These are phyloP conservation scores for Melolontha melolontha DNA, from an alignment of 2,888 invertebrate species.

Conservation along the genomic window DNA sequence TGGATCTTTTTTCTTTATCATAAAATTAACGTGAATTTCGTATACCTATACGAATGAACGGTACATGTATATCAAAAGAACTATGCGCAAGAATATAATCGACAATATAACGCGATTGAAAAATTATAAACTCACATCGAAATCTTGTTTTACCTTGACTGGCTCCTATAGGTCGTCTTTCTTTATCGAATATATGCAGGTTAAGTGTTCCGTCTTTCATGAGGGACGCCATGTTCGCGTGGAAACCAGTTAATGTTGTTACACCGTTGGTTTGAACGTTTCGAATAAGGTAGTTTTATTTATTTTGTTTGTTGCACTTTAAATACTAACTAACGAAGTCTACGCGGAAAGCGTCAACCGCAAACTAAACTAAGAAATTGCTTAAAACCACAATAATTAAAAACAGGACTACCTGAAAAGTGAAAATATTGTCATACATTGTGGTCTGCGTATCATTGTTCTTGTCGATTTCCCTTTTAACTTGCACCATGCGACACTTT, in stretches of 20 bases:
- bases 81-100: neutral
- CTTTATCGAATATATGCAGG: constrained; percentile 6
- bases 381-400: constrained; percentile 34
- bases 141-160: constrained; percentile 35
- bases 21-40: neutral
- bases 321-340: constrained; percentile 16
- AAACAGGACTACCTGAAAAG: constrained; percentile 57
- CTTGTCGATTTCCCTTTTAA: constrained; percentile 45
- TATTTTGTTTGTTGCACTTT: constrained; percentile 2
- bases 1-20: constrained; percentile 2
- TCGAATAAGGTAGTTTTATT: constrained; percentile 17
- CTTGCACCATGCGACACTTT: constrained; percentile 26
- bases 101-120: constrained; percentile 4
- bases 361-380: constrained; percentile 22
- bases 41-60: neutral
- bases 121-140: constrained; percentile 24
- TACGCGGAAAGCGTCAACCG: constrained; percentile 25
- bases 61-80: neutral
- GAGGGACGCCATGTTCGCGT: constrained; percentile 29
- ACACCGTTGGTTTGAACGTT: constrained; percentile 10
- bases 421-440: constrained; percentile 53
- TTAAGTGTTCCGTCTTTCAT: neutral
- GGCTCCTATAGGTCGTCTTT: constrained; percentile 1
- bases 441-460: constrained; percentile 29
- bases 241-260: constrained; percentile 30